These are phyloP conservation scores for Thunnus albacares DNA, from an alignment of 2,797 vertebrate genomes.

Conservation along the genomic window DNA sequence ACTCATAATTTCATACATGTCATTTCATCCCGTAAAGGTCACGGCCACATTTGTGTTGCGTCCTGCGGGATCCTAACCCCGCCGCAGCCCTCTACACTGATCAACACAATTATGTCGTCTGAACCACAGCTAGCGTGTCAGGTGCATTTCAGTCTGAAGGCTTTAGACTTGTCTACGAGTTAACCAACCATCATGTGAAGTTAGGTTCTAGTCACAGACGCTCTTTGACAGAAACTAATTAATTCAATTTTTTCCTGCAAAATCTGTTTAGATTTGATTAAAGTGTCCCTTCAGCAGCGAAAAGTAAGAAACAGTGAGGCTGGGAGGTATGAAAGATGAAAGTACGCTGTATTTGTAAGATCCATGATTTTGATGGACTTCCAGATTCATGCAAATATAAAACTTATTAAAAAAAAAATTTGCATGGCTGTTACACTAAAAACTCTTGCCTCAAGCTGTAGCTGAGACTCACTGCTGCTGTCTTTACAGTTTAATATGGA, in stretches of 20 bases:
- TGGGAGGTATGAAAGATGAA: too few species aligned
- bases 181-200: not conserved
- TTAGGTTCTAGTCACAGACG: not conserved
- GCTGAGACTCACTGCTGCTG: too few species aligned
- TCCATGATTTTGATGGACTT: too few species aligned
- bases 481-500: too few species aligned
- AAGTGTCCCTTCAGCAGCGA: too few species aligned
- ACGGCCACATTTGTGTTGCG: not conserved
- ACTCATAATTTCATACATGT: too few species aligned
- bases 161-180: not conserved
- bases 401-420: too few species aligned
- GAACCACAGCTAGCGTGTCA: not conserved
- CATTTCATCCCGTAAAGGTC: not conserved
- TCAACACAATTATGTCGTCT: not conserved
- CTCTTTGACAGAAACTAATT: not conserved
- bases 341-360: too few species aligned
- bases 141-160: not conserved
- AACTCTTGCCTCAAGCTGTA: too few species aligned
- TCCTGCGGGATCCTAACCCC: not conserved
- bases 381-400: too few species aligned
- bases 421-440: too few species aligned
- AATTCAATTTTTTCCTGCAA: not conserved
- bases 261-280: constrained; percentile 1
- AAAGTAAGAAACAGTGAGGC: not conserved
- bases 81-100: not conserved